phyloP scores from a whole-genome alignment of 1,140 invertebrate species.

The Hydropsyche tenuis region DNA sequence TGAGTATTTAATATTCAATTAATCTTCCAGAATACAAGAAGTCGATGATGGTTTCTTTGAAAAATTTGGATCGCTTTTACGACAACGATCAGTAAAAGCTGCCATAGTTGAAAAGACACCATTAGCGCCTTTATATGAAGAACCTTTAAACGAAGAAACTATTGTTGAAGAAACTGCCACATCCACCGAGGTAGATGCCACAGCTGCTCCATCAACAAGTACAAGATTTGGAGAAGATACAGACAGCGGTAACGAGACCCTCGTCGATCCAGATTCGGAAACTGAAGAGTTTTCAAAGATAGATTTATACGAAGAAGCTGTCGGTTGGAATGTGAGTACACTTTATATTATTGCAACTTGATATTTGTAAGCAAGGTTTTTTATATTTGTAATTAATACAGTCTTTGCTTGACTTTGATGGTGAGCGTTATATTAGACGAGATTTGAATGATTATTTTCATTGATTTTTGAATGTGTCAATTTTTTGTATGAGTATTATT shows the following conservation, averaged over 20 bases:
- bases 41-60: constrained; percentile 82
- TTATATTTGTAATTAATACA: too few species aligned
- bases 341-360: constrained; percentile 16
- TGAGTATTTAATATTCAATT: constrained; percentile 34
- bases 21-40: constrained; percentile 72
- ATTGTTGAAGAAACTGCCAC: constrained; percentile 19
- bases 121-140: constrained; percentile 57
- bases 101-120: constrained; percentile 62
- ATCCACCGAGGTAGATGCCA: constrained; percentile 13
- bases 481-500: too few species aligned
- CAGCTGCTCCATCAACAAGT: constrained; percentile 9
- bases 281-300: constrained; percentile 64
- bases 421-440: too few species aligned
- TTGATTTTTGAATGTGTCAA: too few species aligned
- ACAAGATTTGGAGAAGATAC: constrained; percentile 55
- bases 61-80: constrained; percentile 75
- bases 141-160: constrained; percentile 11
- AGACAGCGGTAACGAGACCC: constrained; percentile 63
- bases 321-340: constrained; percentile 76
- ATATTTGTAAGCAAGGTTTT: too few species aligned
- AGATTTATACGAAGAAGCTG: constrained; percentile 65
- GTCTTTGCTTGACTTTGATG: too few species aligned
- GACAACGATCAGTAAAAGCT: constrained; percentile 67
- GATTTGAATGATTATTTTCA: too few species aligned
- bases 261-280: constrained; percentile 64